Evolutionary conservation across 1,140 invertebrate species (phyloP).

Genomic region (Pachypeltis micranthus): DNA sequence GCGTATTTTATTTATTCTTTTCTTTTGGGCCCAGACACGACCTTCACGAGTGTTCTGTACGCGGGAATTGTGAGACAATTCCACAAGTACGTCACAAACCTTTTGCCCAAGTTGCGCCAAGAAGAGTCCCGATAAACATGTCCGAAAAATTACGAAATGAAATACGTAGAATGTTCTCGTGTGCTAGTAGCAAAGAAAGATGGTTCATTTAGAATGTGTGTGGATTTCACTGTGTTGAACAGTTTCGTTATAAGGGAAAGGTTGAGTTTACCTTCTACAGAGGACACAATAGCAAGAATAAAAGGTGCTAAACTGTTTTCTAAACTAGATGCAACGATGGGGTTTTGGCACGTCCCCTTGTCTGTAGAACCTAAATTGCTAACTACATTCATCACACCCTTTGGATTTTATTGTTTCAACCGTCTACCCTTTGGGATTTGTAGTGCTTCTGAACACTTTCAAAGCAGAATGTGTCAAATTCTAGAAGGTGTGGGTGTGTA

Average conservation of each 20-base stretch:
- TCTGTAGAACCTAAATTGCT: not conserved
- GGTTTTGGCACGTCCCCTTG: not conserved
- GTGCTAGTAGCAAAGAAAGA: slow-evolving; percentile 24
- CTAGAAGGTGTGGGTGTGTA: not conserved
- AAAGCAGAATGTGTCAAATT: not conserved
- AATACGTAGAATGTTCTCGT: too few species aligned
- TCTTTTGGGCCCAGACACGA: too few species aligned
- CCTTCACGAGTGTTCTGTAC: too few species aligned
- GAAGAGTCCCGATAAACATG: too few species aligned
- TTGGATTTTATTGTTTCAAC: too few species aligned
- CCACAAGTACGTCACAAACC: too few species aligned
- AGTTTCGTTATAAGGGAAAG: not conserved
- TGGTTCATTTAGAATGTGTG: too few species aligned
- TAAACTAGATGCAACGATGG: not conserved
- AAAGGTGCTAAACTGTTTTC: not conserved
- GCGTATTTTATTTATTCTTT: too few species aligned
- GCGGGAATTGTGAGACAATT: too few species aligned
- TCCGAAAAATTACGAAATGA: too few species aligned
- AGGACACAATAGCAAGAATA: not conserved
- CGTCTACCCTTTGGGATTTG: not conserved
- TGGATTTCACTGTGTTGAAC: not conserved
- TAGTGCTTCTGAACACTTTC: not conserved
- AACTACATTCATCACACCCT: not conserved
- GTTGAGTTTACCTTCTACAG: not conserved
- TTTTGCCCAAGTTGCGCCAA: too few species aligned